phyloP scores from a whole-genome alignment of 2,113 vertebrate genomes.

The Rhinichthys klamathensis region DNA sequence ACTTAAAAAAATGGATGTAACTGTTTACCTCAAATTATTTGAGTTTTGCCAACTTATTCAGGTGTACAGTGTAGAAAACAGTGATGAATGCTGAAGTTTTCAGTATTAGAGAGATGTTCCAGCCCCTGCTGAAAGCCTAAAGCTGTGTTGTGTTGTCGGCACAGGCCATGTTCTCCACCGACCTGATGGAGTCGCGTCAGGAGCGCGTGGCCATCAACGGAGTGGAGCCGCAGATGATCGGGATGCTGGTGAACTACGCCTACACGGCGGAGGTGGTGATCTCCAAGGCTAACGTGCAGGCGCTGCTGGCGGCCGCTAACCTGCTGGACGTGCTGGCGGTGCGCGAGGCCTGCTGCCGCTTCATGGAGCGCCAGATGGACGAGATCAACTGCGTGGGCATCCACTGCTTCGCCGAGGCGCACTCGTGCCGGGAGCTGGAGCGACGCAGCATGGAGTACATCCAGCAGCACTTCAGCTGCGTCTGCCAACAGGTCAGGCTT shows the following conservation, averaged over 20 bases:
- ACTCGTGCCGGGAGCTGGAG: conserved; percentile 78
- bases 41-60: too few species aligned
- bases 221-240: conserved; percentile 82
- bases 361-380: conserved; percentile 83
- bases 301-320: conserved; percentile 79
- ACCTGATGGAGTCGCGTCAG: conserved; percentile 80
- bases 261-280: conserved; percentile 81
- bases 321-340: conserved; percentile 81
- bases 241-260: conserved; percentile 80
- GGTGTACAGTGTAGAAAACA: too few species aligned
- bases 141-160: background rate
- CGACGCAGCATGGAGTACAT: conserved; percentile 80
- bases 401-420: conserved; percentile 81
- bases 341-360: conserved; percentile 78
- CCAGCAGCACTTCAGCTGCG: conserved; percentile 74
- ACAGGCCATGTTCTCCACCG: conserved; percentile 81
- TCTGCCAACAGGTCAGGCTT: conserved; percentile 73
- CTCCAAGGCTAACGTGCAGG: conserved; percentile 81
- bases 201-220: conserved; percentile 81
- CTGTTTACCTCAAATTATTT: too few species aligned
- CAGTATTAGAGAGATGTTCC: too few species aligned
- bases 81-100: too few species aligned
- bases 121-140: too few species aligned
- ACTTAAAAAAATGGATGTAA: too few species aligned
- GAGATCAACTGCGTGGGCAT: conserved; percentile 82